Base-by-base conservation (phyloP, 2,888 invertebrate genomes). In the Polietes domitor region DNA sequence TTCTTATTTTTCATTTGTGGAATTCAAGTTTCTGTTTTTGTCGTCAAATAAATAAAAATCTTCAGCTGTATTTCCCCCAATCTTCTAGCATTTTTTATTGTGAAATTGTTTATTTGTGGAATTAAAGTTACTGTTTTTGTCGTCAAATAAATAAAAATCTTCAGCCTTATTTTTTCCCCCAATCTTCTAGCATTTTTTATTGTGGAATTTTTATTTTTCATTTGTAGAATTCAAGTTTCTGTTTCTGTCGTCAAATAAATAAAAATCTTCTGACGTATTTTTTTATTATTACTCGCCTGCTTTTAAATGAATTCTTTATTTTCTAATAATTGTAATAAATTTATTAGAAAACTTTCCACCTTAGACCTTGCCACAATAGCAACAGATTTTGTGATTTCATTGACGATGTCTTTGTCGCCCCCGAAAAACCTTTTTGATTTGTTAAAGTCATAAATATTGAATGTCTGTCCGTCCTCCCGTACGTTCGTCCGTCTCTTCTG, bases 51-150 rank as follows among this genome's bases (percentile, higher is more conserved):
- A 26, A 24, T 15, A 58, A 2, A 26, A 58, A 58, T 26, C 24
- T 12, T n/a, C n/a, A n/a, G n/a, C n/a, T n/a, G n/a, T n/a, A n/a
- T n/a, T n/a, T n/a, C n/a, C n/a, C n/a, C n/a, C n/a, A n/a, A n/a
- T n/a, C n/a, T n/a, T n/a, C n/a, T n/a, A n/a, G n/a, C n/a, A n/a
- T n/a, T n/a, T n/a, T n/a, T n/a, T n/a, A n/a, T n/a, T n/a, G 10
- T 58, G 6, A 26, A 24, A 37, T 17, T 17, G 19, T n/a, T 32
- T 4, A 19, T 70, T 50, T 32, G 12, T 15, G 17, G 15, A 71
- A 80, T 80, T 83, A 77, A 77, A 70, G 80, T 83, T 83, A 83
- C 83, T n/a, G n/a, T n/a, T n/a, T n/a, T n/a, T n/a, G n/a, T n/a
- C n/a, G n/a, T n/a, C n/a, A n/a, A n/a, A n/a, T n/a, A n/a, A n/a